Base-by-base conservation (phyloP, 2,113 vertebrate species). In the Crotalus helleri region DNA sequence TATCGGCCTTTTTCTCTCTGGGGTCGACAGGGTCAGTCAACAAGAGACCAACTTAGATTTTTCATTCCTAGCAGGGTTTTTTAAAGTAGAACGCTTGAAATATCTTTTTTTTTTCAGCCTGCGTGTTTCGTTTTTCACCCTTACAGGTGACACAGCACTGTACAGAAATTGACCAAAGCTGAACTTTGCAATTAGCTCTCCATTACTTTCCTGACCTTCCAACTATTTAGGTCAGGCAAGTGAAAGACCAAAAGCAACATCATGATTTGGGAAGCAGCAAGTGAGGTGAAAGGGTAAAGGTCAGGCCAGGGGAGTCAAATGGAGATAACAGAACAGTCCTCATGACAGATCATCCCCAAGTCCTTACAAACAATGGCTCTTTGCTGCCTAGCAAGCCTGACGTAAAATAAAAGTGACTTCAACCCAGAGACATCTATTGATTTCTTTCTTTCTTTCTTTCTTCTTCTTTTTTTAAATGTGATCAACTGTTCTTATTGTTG, bases 291-390 rank as follows among this genome's bases (percentile, higher is more conserved):
- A 94, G 5, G 19, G 91, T 33, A 93, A 90, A 94, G 94, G 55
- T 64, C 55, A 23, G 64, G n/a, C 81, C 53, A 94, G 93, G 94
- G 19, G 21, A 46, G 8, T 93, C 93, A 95, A 93, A 93, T 87
- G 44, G 29, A 95, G 90, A 19, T 95, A 85, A 85, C 93, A 93
- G 21, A 93, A 49, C 15, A 89, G 13, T 21, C 33, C 51, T 2
- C 24, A 89, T 57, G 39, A 51, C 55, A 91, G 95, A 94, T 33
- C 24, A 49, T 64, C 33, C 1, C 17, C 87, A 90, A 26, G n/a
- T 1, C 0, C 6, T 23, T 1, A 53, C 81, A 10, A 85, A 88
- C 23, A n/a, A 92, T 19, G n/a, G 24, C 1, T 1, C 49, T 11
- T 9, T 12, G 51, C 19, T 88, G 15, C 0, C 61, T 10, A 85